Conservation (phyloP, 2,113 vertebrate genomes). For the Corythoichthys haematopterus region DNA sequence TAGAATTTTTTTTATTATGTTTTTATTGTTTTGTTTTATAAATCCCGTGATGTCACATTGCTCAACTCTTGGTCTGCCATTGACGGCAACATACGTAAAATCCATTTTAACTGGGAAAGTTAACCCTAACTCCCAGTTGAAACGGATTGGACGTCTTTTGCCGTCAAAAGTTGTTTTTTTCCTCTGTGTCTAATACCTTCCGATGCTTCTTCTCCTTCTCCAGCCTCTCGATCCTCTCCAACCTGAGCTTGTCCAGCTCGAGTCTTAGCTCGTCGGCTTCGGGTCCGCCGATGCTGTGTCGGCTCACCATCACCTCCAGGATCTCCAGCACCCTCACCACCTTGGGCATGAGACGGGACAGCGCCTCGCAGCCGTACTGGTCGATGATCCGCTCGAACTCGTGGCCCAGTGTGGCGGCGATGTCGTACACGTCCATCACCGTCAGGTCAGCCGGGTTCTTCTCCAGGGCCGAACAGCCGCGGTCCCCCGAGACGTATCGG, state of each 20-base stretch:
- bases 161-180: too few relatives aligned
- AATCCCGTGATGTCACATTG: too few relatives aligned
- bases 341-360: slow-evolving; percentile 92
- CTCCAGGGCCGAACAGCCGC: slow-evolving; percentile 79
- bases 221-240: slow-evolving; percentile 88
- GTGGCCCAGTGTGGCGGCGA: slow-evolving; percentile 91
- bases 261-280: slow-evolving; percentile 93
- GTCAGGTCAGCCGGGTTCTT: slow-evolving; percentile 92
- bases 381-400: slow-evolving; percentile 97
- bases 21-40: too few relatives aligned
- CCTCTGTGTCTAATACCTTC: slow-evolving; percentile 70
- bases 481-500: slow-evolving; percentile 57
- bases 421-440: slow-evolving; percentile 97
- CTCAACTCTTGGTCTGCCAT: too few relatives aligned
- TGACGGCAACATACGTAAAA: too few relatives aligned
- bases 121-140: too few relatives aligned
- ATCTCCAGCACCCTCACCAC: slow-evolving; percentile 96
- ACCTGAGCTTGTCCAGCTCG: slow-evolving; percentile 88
- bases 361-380: slow-evolving; percentile 90
- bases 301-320: slow-evolving; percentile 92
- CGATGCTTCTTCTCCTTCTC: slow-evolving; percentile 91
- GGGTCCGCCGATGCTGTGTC: slow-evolving; percentile 79
- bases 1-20: too few relatives aligned
- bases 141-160: too few relatives aligned
- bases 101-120: too few relatives aligned